Evolutionary conservation across 35 echinoderm and acorn worm species (phyloP).

Genomic region (Ptychodera flava): DNA sequence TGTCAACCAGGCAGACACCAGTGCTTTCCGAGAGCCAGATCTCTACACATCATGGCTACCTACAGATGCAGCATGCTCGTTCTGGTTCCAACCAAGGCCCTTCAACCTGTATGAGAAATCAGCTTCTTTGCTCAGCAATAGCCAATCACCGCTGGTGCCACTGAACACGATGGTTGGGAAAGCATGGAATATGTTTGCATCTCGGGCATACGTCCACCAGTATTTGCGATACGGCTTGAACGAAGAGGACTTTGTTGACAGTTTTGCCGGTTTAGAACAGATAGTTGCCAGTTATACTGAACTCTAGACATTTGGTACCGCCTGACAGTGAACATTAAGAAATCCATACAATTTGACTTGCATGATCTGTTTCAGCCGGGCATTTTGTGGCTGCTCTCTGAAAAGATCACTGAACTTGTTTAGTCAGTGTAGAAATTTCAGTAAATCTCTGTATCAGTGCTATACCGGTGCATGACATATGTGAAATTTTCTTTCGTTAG

Average conservation of each 20-base stretch:
- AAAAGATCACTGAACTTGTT: too few relatives aligned
- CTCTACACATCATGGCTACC: conserved; percentile 79
- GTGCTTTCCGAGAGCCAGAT: conserved; percentile 16
- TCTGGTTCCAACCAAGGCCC: conserved; percentile 21
- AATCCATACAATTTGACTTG: too few relatives aligned
- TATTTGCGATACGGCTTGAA: conserved; percentile 83
- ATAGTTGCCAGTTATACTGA: conserved; percentile 59
- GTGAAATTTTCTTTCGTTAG: too few relatives aligned
- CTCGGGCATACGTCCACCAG: conserved; percentile 94
- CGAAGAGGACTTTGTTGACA: conserved; percentile 95
- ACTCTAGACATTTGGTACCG: conserved; percentile 11
- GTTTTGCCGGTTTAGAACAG: conserved; percentile 89
- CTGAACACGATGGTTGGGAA: conserved; percentile 56
- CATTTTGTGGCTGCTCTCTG: too few relatives aligned
- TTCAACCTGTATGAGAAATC: conserved; percentile 76
- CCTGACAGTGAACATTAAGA: too few relatives aligned
- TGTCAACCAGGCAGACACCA: conserved; percentile 3
- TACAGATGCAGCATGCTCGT: conserved; percentile 18
- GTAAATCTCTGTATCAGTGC: too few relatives aligned
- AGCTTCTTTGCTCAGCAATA: conserved; percentile 60
- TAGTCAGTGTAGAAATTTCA: too few relatives aligned
- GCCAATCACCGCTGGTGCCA: conserved; percentile 42
- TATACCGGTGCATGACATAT: too few relatives aligned
- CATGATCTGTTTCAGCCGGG: too few relatives aligned
- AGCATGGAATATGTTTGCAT: conserved; percentile 95